Evolutionary conservation across 2,113 vertebrate species (phyloP).

Genomic region (Tachycineta bicolor): DNA sequence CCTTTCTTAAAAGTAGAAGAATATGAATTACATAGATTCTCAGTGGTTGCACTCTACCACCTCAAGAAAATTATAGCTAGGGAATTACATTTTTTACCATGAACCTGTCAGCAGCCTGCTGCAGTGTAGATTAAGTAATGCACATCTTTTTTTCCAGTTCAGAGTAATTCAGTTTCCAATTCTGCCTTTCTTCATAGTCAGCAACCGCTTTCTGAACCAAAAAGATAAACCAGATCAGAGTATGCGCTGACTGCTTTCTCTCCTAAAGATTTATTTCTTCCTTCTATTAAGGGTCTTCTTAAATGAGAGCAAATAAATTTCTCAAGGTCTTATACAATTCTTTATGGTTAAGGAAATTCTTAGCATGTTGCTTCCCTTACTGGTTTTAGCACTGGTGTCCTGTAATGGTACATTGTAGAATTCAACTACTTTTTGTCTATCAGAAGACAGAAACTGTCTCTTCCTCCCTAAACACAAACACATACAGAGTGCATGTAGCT

Average conservation of each 20-base stretch:
- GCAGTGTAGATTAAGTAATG: background rate
- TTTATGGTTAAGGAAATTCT: background rate
- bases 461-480: background rate
- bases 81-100: background rate
- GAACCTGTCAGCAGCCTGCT: background rate
- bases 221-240: background rate
- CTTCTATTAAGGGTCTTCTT: background rate
- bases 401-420: background rate
- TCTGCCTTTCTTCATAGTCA: background rate
- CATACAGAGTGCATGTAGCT: background rate
- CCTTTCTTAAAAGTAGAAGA: background rate
- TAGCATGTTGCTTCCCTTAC: background rate
- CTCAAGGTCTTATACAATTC: background rate
- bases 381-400: background rate
- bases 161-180: background rate
- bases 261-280: background rate
- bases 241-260: background rate
- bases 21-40: background rate
- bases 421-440: background rate
- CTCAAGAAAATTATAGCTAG: background rate
- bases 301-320: background rate
- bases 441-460: background rate
- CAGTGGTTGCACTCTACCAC: background rate
- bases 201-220: background rate
- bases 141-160: background rate